Evolutionary conservation across 1,140 invertebrate species (phyloP).

Genomic region (Drosophila aff.): DNA sequence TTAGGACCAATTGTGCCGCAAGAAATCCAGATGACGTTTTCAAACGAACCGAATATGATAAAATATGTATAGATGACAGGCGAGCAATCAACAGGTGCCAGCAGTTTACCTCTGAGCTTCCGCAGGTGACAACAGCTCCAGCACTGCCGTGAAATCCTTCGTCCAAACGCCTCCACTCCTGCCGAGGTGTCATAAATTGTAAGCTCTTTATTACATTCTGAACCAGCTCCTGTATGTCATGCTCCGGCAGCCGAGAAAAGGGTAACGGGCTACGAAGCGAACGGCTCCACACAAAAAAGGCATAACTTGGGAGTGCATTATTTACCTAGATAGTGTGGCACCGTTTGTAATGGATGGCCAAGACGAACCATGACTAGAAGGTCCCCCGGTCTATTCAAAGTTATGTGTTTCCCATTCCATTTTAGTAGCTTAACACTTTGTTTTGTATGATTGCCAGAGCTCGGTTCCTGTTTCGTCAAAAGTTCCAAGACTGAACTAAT

Average conservation of each 20-base stretch:
- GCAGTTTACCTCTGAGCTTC: slow-evolving; percentile 25
- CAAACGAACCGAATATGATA: slow-evolving; percentile 26
- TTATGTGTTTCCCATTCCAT: not conserved
- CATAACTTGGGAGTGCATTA: slow-evolving; percentile 46
- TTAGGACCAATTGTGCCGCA: slow-evolving; percentile 3
- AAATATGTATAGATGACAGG: slow-evolving; percentile 51
- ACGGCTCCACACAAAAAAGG: slow-evolving; percentile 20
- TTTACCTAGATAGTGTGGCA: slow-evolving; percentile 57
- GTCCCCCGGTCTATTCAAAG: slow-evolving; percentile 3
- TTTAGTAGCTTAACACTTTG: not conserved
- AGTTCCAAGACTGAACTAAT: not conserved
- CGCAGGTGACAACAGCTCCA: slow-evolving; percentile 15
- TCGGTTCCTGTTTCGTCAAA: not conserved
- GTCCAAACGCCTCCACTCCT: slow-evolving; percentile 7
- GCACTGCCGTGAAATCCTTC: not conserved
- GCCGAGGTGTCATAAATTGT: slow-evolving; percentile 52
- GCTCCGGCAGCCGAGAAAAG: slow-evolving; percentile 20
- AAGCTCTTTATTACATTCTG: slow-evolving; percentile 60
- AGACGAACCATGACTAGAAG: not conserved
- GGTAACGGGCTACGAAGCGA: slow-evolving; percentile 10
- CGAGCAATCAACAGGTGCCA: slow-evolving; percentile 53
- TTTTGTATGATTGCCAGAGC: not conserved
- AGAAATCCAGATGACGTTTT: slow-evolving; percentile 25
- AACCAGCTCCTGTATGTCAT: slow-evolving; percentile 44
- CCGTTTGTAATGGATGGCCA: slow-evolving; percentile 35